Evolutionary conservation across 2,797 vertebrate genomes (phyloP), one percentile per base, ranked within the genome.

Genomic region (Chrosomus eos): DNA sequence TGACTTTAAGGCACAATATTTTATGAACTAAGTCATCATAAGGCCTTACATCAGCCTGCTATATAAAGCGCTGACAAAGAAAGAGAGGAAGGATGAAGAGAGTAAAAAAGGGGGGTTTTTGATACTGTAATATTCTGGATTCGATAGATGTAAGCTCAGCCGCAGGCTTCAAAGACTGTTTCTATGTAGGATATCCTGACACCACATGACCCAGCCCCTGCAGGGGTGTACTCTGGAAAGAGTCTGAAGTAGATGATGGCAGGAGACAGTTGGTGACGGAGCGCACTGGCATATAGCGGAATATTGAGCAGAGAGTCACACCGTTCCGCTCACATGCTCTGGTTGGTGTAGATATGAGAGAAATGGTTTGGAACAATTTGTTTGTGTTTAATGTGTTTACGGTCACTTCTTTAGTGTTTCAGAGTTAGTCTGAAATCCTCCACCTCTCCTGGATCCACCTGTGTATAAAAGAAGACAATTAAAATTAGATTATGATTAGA

Each of bases 121-220:
- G 36, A 77, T 81, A 36, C 16, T 33, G 83, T 87, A 85, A 85
- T 79, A 53, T 77, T 62, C 67, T 82, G 45, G 33, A 81, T 84
- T 87, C 38, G 55, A 78, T 43, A 19, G 62, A 62, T n/a, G 66
- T 38, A 87, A 72, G 76, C 80, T 79, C 80, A 19, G 58, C 75
- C 53, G 13, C 33, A 51, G 64, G 38, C 80, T 85, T 88, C 87
- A 85, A 88, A 85, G 83, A 8, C 28, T 31, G 58, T 21, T 85
- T 85, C 83, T 81, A 51, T 76, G 38, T 55, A 75, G 80, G 87
- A 88, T 80, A 75, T 88, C 87, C 87, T 88, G 68, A 85, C 84
- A 36, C 68, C 53, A 68, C 58, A 72, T 88, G 60, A 64, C 73
- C 48, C n/a, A 33, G 62, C 14, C 70, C 58, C 67, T 73, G 33